Evolutionary conservation across 2,113 vertebrate species (phyloP).

Genomic region (Melanerpes aurifrons): DNA sequence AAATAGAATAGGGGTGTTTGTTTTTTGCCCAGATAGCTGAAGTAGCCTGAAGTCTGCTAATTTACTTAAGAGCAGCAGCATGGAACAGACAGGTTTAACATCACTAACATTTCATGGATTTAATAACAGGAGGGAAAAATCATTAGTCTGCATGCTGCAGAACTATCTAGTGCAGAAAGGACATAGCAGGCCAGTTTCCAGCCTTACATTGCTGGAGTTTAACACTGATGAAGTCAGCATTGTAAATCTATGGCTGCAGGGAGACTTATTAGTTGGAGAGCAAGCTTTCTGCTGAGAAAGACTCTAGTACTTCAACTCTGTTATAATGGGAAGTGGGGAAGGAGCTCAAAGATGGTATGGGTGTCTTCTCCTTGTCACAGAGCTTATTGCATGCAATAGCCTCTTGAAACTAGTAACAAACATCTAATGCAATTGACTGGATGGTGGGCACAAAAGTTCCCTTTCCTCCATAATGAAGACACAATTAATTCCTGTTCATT

Average conservation of each 20-base stretch:
- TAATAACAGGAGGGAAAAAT: constrained; percentile 9
- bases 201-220: neutral
- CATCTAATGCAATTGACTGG: neutral
- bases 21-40: neutral
- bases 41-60: neutral
- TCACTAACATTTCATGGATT: neutral
- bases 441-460: neutral
- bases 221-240: neutral
- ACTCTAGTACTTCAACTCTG: neutral
- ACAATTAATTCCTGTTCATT: neutral
- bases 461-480: neutral
- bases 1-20: neutral
- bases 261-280: neutral
- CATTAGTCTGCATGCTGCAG: neutral
- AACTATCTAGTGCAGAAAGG: neutral
- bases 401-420: neutral
- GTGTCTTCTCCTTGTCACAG: neutral
- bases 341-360: neutral
- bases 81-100: neutral
- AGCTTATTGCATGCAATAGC: neutral
- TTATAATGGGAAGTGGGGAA: neutral
- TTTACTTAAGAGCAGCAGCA: neutral
- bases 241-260: neutral
- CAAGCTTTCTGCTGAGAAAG: neutral
- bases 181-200: neutral